A percentile compares a stretch with the other conserved stretches of the same genome.
phyloP scores from a whole-genome alignment of 2,797 vertebrate genomes.

The Poliocrania exsul region DNA sequence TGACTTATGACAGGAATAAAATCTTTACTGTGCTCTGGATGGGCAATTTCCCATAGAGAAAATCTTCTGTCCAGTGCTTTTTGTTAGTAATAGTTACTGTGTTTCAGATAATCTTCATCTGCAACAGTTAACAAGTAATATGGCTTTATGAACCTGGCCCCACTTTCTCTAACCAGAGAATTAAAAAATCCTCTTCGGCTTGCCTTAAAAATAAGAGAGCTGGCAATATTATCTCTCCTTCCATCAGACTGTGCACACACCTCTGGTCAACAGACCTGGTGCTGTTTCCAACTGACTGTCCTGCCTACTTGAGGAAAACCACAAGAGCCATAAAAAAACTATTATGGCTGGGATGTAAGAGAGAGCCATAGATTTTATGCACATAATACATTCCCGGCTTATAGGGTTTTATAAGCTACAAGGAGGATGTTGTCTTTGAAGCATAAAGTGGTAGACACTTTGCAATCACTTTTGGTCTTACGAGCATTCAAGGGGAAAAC shows the following conservation, averaged over 20 bases:
- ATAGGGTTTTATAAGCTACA: neutral
- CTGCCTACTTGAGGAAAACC: neutral
- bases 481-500: neutral
- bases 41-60: slow-evolving; percentile 23
- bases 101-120: slow-evolving; percentile 27
- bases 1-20: slow-evolving; percentile 61
- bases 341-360: neutral
- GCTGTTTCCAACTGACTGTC: neutral
- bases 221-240: neutral
- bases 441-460: slow-evolving; percentile 5
- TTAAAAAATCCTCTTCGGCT: neutral
- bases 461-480: neutral
- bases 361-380: neutral
- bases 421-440: slow-evolving; percentile 24
- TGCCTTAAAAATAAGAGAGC: neutral
- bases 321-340: neutral
- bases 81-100: neutral
- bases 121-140: neutral
- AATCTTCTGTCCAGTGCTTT: neutral
- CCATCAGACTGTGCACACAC: neutral
- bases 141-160: neutral
- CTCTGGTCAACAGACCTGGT: neutral
- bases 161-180: neutral
- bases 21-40: slow-evolving; percentile 31
- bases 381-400: neutral